phyloP scores from a whole-genome alignment of 2,797 vertebrate species.

The Intellagama lesueurii region DNA sequence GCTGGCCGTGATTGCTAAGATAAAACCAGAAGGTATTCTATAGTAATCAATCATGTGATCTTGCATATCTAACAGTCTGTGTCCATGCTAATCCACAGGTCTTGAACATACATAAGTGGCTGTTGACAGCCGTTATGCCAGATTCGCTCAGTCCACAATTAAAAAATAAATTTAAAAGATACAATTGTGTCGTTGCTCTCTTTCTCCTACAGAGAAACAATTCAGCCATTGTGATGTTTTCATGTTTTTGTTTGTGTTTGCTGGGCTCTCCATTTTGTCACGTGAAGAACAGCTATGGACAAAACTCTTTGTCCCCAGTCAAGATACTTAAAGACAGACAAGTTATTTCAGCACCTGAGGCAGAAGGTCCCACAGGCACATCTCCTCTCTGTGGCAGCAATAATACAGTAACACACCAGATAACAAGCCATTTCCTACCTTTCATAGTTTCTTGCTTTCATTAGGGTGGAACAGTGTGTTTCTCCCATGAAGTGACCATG shows the following conservation, averaged over 20 bases:
- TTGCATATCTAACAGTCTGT: background rate
- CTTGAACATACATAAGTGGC: background rate
- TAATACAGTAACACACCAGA: background rate
- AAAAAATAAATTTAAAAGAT: background rate
- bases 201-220: background rate
- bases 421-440: background rate
- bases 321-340: background rate
- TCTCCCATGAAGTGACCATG: background rate
- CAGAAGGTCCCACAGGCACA: background rate
- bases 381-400: background rate
- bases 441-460: background rate
- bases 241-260: background rate
- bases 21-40: background rate
- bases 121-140: background rate
- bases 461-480: background rate
- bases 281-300: background rate
- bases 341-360: background rate
- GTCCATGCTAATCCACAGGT: background rate
- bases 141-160: background rate
- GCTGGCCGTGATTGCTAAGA: background rate
- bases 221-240: background rate
- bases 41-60: background rate
- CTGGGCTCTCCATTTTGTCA: background rate
- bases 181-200: background rate
- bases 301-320: background rate